Evolutionary conservation across 2,888 invertebrate genomes (phyloP).

Genomic region (Chloroclysta siterata): DNA sequence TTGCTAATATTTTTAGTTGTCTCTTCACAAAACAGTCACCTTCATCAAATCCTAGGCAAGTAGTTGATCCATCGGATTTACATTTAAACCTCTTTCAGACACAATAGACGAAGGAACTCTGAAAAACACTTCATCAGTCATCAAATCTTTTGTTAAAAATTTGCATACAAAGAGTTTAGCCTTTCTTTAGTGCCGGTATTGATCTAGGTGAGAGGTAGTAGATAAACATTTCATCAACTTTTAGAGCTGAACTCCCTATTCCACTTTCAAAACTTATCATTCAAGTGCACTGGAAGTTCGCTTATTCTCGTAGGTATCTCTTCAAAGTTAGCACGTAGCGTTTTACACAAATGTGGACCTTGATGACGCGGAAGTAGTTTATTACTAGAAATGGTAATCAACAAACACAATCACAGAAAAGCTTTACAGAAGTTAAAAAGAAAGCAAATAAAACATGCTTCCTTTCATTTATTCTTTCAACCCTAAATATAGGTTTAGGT

Average conservation of each 20-base stretch:
- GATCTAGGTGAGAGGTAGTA: conserved; percentile 38
- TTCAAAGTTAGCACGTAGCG: conserved; percentile 75
- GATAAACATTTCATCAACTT: conserved; percentile 66
- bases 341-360: conserved; percentile 79
- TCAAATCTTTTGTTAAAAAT: conserved; percentile 28
- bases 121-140: conserved; percentile 8
- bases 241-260: conserved; percentile 59
- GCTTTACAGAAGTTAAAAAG: too few relatives aligned
- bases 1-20: too few relatives aligned
- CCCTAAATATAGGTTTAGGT: too few relatives aligned
- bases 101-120: conserved; percentile 1
- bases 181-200: conserved; percentile 22
- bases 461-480: too few relatives aligned
- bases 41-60: too few relatives aligned
- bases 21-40: too few relatives aligned
- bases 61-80: neutral
- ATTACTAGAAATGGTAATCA: conserved; percentile 38
- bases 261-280: conserved; percentile 73
- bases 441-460: too few relatives aligned
- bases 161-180: conserved; percentile 30
- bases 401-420: neutral
- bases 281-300: conserved; percentile 72
- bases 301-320: conserved; percentile 75
- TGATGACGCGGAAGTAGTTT: conserved; percentile 55
- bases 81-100: conserved; percentile 2